A percentile compares a stretch with the other conserved stretches of the same genome.
phyloP scores from a whole-genome alignment of 2,113 vertebrate species.

The Pelodiscus sinensis region DNA sequence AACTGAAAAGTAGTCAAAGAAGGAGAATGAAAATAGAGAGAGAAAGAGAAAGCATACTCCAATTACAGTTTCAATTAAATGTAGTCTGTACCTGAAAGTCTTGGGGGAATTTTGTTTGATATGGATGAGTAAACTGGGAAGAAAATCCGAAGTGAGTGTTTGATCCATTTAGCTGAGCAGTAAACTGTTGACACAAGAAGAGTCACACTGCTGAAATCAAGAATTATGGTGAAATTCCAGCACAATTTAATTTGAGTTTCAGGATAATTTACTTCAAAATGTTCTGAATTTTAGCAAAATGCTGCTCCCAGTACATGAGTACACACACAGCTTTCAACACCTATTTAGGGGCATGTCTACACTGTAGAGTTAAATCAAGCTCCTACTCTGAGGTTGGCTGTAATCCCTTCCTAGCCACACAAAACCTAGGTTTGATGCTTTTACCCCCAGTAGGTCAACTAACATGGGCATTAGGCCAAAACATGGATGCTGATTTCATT shows the following conservation, averaged over 20 bases:
- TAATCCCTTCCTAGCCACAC: background rate
- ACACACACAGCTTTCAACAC: background rate
- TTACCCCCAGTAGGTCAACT: background rate
- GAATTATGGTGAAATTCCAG: background rate
- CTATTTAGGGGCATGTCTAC: background rate
- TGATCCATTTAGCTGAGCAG: conserved; percentile 72
- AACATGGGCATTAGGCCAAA: background rate
- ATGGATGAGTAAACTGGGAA: conserved; percentile 72
- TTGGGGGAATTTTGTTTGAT: conserved; percentile 70
- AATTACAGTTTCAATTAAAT: background rate
- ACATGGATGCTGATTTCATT: background rate
- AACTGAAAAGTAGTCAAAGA: background rate
- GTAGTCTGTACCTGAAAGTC: conserved; percentile 68
- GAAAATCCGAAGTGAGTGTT: conserved; percentile 49
- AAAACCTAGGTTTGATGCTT: background rate
- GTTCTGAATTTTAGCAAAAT: background rate
- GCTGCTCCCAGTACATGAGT: background rate
- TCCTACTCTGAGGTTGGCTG: background rate
- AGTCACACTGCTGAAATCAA: background rate
- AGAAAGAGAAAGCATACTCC: background rate
- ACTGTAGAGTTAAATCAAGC: background rate
- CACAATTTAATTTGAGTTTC: background rate
- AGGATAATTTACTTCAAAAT: background rate
- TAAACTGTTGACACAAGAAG: conserved; percentile 56
- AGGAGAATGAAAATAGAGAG: background rate